Base-by-base conservation (phyloP, 2,113 vertebrate species). In the Pholis gunnellus region DNA sequence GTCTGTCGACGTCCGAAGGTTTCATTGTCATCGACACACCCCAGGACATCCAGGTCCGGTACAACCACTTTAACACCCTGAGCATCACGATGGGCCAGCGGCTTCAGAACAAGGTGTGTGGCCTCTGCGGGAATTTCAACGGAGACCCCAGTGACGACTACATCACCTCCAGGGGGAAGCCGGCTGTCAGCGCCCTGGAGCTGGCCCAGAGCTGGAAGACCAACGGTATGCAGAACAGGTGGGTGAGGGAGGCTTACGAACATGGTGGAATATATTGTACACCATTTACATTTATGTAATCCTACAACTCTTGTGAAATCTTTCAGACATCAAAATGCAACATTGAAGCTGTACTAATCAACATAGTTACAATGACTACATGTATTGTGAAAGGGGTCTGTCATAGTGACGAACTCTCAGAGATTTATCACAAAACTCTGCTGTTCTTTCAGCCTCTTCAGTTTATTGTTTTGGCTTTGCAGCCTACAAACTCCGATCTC, bases 121-220 rank as follows among this genome's bases (percentile, higher is more conserved):
- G 98, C 74, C 96, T 99, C 34, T 99, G 98, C 0, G 98, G 98
- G 64, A 99, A 99, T 88, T 99, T 98, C 92, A 99, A 99, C 0
- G 98, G 98, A 0, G 97, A 99, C 89, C 93, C 90, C n/a, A 94
- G 92, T 0, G 98, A 99, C 0, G 98, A 99, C 88, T 98, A 98
- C 1, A 97, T 97, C 69, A 99, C 97, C 25, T 95, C 99, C 77
- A 92, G 97, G 75, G 98, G 98, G 4, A 98, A 98, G 76, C 97
- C 96, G 0, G 97, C 97, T 0, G 89, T 97, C 83, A 99, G 96
- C 83, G 96, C 97, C 0, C 94, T 99, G 87, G 97, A 98, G 90
- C 95, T 99, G 88, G 98, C 98, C 0, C 98, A 99, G 94, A 99
- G 98, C 95, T 99, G 98, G 98, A 99, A 99, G 88, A 99, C 98